Base-by-base conservation (phyloP, 2,113 vertebrate species). In the Herpetotheres cachinnans region DNA sequence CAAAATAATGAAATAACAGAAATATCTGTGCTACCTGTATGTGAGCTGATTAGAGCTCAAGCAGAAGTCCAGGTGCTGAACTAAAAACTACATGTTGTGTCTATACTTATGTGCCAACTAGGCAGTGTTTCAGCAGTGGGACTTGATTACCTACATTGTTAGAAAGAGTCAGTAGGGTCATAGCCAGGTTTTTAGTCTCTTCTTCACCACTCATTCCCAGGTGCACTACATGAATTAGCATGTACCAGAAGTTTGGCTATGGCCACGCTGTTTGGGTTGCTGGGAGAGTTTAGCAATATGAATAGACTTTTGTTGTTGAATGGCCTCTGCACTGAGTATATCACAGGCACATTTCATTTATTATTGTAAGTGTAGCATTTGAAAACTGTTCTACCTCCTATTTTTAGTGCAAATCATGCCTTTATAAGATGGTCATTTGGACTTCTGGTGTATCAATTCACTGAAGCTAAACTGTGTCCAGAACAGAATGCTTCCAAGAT, bases 251-350 rank as follows among this genome's bases (percentile, higher is more conserved):
- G 9, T 81, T 55, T 47, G 12, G 29, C 24, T 61, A 10, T 61
- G 8, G 11, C 14, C 24, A n/a, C 1, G 1, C 3, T 67, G 5
- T 67, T 67, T 62, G 12, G 5, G 11, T 44, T 32, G 3, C 36
- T 76, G 40, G 30, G 8, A 67, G 9, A 46, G 18, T 80, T 89
- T 62, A 52, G 7, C 8, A 42, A 21, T 40, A 58, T 34, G 40
- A 46, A 34, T 22, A 24, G 14, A 56, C 6, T 55, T 63, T 7
- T 55, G 9, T 36, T 52, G 16, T 26, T 40, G 18, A 67, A 26
- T 30, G 36, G 15, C 6, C 10, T 76, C 24, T 44, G 5, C 9
- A 13, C 18, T 2, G 6, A 42, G 10, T 10, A 26, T 49, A 27
- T 67, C 13, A 24, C 7, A 76, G 42, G 8, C 21, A 11, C 5